These are phyloP conservation scores for Tupaia chinensis DNA, from an alignment of 2,113 vertebrate species.

Conservation along the genomic window DNA sequence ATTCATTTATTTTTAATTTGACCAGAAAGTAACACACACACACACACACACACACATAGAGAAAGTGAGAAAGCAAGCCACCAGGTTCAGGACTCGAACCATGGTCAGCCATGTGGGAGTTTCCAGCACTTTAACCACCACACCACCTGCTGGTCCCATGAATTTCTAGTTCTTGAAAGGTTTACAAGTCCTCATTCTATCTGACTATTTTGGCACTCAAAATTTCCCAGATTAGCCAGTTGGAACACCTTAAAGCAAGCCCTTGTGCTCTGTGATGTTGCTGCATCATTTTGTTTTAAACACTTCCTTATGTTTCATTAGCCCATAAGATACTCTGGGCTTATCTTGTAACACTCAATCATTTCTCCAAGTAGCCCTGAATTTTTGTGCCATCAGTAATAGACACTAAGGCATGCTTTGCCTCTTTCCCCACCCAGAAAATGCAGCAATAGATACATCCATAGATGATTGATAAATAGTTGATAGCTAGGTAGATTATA, in stretches of 20 bases:
- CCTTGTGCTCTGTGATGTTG: not conserved
- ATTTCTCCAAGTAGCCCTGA: not conserved
- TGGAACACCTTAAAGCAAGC: not conserved
- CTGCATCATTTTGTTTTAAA: not conserved
- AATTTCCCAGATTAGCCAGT: not conserved
- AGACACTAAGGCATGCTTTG: not conserved
- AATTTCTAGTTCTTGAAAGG: not conserved
- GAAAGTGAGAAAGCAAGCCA: too few relatives aligned
- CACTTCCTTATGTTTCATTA: not conserved
- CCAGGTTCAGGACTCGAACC: too few relatives aligned
- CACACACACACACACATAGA: too few relatives aligned
- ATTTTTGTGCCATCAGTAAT: not conserved
- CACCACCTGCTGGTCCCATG: too few relatives aligned
- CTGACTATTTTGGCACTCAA: not conserved
- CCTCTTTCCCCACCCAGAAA: not conserved
- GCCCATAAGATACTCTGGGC: not conserved
- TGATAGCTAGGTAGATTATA: not conserved
- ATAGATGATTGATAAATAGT: not conserved
- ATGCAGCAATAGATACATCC: not conserved
- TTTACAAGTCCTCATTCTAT: not conserved
- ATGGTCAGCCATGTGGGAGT: too few relatives aligned
- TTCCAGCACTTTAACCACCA: too few relatives aligned
- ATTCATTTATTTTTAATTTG: too few relatives aligned
- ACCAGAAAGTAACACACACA: too few relatives aligned
- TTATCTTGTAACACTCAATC: not conserved